Base-by-base conservation (phyloP, 2,113 vertebrate genomes). In the Nansenia antarctica region DNA sequence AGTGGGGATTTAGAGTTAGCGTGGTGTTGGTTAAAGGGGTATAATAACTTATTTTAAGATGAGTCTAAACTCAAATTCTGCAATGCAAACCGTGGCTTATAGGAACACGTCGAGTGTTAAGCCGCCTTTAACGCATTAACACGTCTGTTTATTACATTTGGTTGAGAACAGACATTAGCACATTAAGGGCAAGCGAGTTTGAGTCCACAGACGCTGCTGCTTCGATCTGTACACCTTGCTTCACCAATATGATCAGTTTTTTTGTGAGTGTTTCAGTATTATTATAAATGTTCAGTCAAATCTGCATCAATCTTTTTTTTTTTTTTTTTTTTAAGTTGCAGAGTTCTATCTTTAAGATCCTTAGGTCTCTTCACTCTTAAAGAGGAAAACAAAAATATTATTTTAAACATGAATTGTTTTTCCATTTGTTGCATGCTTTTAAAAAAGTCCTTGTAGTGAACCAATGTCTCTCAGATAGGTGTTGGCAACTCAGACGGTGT, bases 291-390 rank as follows among this genome's bases (percentile, higher is more conserved):
- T 92, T 92, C 83, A n/a, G 77, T 81, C 74, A 75, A 66, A 77
- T 82, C 57, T 84, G 80, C 70, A 76, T 83, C 81, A 1, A 35
- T 57, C 76, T 82, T 20, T 42, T 66, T 45, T 47, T 75, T 89
- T 78, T 69, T 66, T 80, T 71, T 74, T 61, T 45, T 62, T 72
- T 79, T 73, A 81, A 55, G 77, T 82, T 76, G 77, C 89, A 89
- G 82, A 90, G 85, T 87, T 93, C 84, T 84, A 79, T 90, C 89
- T 8, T 14, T 81, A 79, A 92, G 94, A 90, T 93, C 92, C 85
- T 92, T 93, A 94, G 93, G 92, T 94, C 92, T 94, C 92, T 94
- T 88, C 79, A 91, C 92, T 95, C 94, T 95, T 86, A 88, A 94
- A 96, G 92, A 95, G 94, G 90, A 91, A 91, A n/a, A n/a, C n/a